Evolutionary conservation across 2,113 vertebrate species (phyloP).

Genomic region (Channa argus): DNA sequence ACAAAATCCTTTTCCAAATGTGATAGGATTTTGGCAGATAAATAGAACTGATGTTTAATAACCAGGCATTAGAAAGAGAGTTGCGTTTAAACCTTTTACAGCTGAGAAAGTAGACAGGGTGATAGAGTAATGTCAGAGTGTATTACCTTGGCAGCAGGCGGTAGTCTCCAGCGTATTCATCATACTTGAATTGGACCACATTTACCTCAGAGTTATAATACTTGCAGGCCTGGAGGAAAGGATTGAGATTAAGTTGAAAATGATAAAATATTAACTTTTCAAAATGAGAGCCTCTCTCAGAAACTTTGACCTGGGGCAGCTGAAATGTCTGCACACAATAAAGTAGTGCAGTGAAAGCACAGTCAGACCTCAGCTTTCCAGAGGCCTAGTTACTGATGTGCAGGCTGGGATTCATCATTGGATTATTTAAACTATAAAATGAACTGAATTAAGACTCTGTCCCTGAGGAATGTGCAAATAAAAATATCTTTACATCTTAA

Average conservation of each 20-base stretch:
- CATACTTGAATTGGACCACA: constrained; percentile 93
- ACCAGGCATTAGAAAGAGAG: too few species aligned
- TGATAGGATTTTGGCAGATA: too few species aligned
- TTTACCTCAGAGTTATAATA: constrained; percentile 96
- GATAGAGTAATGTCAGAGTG: background rate
- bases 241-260: constrained; percentile 23
- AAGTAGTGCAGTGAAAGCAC: constrained; percentile 5
- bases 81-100: too few species aligned
- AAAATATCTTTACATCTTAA: constrained; percentile 29
- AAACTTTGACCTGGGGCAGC: constrained; percentile 22
- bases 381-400: constrained; percentile 21
- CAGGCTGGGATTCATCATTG: constrained; percentile 37
- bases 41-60: too few species aligned
- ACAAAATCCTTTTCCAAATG: too few species aligned
- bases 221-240: constrained; percentile 90
- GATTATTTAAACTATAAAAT: constrained; percentile 50
- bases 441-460: constrained; percentile 45
- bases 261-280: constrained; percentile 49
- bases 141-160: constrained; percentile 93
- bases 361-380: constrained; percentile 17
- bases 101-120: background rate
- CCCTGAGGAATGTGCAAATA: constrained; percentile 8
- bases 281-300: constrained; percentile 18
- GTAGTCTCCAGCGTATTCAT: constrained; percentile 94
- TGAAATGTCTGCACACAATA: constrained; percentile 23